phyloP scores from a whole-genome alignment of 2,797 vertebrate species.

The Rhinogobio ventralis region DNA sequence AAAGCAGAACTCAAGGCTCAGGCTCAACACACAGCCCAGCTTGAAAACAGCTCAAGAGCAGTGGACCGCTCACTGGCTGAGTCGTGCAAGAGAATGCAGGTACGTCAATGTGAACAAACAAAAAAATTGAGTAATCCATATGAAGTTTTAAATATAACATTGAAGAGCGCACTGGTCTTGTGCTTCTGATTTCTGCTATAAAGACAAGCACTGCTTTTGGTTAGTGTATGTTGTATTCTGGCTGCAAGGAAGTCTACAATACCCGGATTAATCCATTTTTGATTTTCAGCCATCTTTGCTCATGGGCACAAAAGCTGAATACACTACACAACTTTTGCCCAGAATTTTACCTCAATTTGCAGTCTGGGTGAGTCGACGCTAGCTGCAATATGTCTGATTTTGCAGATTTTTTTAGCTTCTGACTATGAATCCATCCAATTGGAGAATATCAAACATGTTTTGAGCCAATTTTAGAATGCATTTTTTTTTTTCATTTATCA shows the following conservation, averaged over 20 bases:
- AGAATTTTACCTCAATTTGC: not conserved
- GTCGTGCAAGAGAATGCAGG: conserved; percentile 89
- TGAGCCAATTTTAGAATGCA: not conserved
- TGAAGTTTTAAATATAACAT: not conserved
- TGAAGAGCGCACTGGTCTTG: conserved; percentile 50
- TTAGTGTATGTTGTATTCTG: not conserved
- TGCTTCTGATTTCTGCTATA: not conserved
- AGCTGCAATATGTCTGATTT: not conserved
- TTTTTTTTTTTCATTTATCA: not conserved
- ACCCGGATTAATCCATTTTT: not conserved
- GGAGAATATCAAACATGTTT: not conserved
- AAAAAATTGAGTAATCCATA: not conserved
- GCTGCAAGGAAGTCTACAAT: not conserved
- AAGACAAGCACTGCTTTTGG: not conserved
- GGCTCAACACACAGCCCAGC: conserved; percentile 88
- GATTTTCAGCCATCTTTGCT: not conserved
- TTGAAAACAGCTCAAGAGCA: conserved; percentile 93
- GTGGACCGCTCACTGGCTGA: conserved; percentile 93
- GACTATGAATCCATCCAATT: not conserved
- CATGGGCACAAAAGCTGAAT: not conserved
- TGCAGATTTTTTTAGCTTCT: not conserved
- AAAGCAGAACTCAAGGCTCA: conserved; percentile 90
- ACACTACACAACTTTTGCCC: not conserved
- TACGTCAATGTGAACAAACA: conserved; percentile 59
- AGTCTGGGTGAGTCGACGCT: not conserved